Conservation (phyloP, 2,797 vertebrate species). For the Sciurus carolinensis region DNA sequence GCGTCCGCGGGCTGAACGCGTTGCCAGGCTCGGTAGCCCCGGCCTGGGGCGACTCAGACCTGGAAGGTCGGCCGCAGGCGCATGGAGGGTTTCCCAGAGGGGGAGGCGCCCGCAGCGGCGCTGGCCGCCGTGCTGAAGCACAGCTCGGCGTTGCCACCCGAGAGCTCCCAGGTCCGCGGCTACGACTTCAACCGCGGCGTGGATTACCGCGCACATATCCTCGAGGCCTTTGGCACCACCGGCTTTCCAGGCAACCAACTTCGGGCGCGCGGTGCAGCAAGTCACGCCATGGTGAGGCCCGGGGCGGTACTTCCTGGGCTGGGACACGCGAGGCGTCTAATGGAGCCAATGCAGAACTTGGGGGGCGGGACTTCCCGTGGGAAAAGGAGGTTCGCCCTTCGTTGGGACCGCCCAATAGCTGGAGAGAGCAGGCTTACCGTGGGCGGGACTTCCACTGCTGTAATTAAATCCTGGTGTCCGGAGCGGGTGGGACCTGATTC, state of each 20-base stretch:
- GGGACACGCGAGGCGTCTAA: background rate
- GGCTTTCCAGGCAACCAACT: constrained; percentile 96
- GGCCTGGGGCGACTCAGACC: background rate
- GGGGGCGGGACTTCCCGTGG: background rate
- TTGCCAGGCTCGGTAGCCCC: background rate
- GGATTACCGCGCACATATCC: constrained; percentile 89
- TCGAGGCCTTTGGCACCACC: constrained; percentile 93
- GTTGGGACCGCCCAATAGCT: background rate
- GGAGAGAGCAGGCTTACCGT: constrained; percentile 79
- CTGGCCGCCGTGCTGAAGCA: constrained; percentile 92
- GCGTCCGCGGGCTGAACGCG: background rate
- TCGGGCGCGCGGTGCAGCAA: constrained; percentile 93
- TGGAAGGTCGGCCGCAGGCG: background rate
- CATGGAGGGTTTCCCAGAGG: constrained; percentile 68
- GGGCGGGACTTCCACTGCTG: background rate
- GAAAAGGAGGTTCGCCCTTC: background rate
- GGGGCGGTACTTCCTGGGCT: background rate
- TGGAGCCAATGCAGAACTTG: accelerated
- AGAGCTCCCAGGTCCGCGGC: constrained; percentile 91
- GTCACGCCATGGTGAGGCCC: constrained; percentile 93
- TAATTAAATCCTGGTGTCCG: background rate
- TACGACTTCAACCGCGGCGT: constrained; percentile 95
- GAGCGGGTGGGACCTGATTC: background rate
- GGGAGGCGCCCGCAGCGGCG: constrained; percentile 83
- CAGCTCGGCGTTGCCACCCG: constrained; percentile 91